phyloP scores from a whole-genome alignment of 2,113 vertebrate genomes.

The Australoheros scitulus region DNA sequence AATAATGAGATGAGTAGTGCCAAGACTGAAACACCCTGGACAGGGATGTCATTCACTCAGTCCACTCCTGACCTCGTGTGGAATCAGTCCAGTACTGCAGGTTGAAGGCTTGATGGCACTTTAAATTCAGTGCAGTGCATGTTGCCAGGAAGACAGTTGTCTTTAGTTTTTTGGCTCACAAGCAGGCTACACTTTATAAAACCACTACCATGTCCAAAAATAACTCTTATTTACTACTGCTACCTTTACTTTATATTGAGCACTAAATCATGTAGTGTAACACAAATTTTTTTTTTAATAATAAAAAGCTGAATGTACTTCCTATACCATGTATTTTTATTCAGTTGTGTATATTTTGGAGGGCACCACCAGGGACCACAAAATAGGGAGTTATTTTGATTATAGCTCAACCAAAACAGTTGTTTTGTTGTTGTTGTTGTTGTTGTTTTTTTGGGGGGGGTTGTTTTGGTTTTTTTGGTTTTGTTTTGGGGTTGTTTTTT shows the following conservation, averaged over 20 bases:
- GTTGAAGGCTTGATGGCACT: background rate
- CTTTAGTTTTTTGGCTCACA: too few species aligned
- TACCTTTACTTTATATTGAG: background rate
- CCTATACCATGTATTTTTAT: background rate
- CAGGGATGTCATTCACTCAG: background rate
- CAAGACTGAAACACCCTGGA: background rate
- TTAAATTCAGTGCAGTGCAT: background rate
- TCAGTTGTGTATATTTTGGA: background rate
- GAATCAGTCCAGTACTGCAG: slow-evolving; percentile 39
- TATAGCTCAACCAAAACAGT: background rate
- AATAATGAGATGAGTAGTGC: background rate
- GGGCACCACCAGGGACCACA: background rate
- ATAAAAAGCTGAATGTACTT: background rate
- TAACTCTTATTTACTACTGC: background rate
- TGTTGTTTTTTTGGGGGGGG: background rate
- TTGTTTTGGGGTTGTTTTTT: background rate
- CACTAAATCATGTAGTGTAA: background rate
- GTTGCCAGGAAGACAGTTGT: background rate
- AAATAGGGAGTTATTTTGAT: background rate
- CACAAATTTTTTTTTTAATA: background rate
- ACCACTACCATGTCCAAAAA: background rate
- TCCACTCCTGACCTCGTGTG: slow-evolving; percentile 64
- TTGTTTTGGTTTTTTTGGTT: background rate
- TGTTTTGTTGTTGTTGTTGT: background rate
- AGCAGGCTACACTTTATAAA: background rate